Evolutionary conservation across 35 echinoderm and acorn worm genomes (phyloP).

Genomic region (Nesometra sesokonis): DNA sequence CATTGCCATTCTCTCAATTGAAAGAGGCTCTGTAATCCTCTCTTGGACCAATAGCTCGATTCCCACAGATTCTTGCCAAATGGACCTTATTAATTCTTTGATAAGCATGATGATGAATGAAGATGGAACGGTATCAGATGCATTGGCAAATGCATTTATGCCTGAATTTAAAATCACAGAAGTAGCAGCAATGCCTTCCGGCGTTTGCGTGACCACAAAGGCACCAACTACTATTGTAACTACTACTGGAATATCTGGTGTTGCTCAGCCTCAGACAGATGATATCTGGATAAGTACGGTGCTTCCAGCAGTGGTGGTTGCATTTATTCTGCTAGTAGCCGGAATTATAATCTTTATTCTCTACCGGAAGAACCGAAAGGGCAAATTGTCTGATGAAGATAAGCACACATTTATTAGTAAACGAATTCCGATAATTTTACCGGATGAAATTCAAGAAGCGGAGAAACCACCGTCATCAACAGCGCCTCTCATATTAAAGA

Average conservation of each 20-base stretch:
- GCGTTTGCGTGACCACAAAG: conserved; percentile 47
- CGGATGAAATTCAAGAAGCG: conserved; percentile 78
- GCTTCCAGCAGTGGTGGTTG: conserved; percentile 68
- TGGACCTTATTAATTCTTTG: conserved; percentile 55
- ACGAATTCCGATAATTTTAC: conserved; percentile 95
- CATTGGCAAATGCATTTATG: conserved; percentile 64
- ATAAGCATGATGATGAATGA: conserved; percentile 56
- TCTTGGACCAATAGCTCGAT: conserved; percentile 92
- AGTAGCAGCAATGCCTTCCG: conserved; percentile 47
- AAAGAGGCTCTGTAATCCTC: conserved; percentile 74
- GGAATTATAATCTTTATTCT: conserved; percentile 77
- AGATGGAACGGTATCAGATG: conserved; percentile 67
- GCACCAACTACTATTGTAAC: conserved; percentile 20
- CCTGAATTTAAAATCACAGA: conserved; percentile 59
- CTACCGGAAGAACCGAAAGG: conserved; percentile 84
- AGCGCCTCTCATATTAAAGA: conserved; percentile 74
- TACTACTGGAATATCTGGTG: conserved; percentile 2
- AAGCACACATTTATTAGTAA: conserved; percentile 97
- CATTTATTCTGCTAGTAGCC: conserved; percentile 63
- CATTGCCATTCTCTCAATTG: conserved; percentile 67
- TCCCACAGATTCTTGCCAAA: conserved; percentile 44
- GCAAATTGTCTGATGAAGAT: conserved; percentile 96
- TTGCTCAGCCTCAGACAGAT: neutral
- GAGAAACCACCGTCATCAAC: conserved; percentile 84
- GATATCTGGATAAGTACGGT: conserved; percentile 70